Conservation (phyloP, 2,888 invertebrate genomes). For the Labia minor region DNA sequence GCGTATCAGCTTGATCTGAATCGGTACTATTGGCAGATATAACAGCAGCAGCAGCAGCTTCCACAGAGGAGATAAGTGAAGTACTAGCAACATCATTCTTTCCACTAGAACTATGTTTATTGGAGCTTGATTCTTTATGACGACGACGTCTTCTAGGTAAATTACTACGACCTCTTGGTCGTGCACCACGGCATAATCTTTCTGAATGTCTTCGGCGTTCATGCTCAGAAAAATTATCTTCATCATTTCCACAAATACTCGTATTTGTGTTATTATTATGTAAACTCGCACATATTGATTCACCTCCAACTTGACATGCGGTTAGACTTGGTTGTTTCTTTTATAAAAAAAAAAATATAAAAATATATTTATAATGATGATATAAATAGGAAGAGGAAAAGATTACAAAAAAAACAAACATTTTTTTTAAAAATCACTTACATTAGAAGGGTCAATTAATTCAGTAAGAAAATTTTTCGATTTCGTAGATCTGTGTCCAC, state of each 20-base stretch:
- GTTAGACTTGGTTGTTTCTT: neutral
- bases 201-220: slow-evolving; percentile 52
- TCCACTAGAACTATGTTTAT: neutral
- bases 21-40: neutral
- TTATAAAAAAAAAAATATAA: neutral
- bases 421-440: too few species aligned
- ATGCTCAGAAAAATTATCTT: slow-evolving; percentile 38
- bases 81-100: neutral
- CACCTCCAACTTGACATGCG: neutral
- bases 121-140: neutral
- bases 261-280: neutral
- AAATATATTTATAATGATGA: neutral
- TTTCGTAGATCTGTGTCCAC: slow-evolving; percentile 3
- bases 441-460: slow-evolving; percentile 29
- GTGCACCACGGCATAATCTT: slow-evolving; percentile 50
- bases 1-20: neutral
- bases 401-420: too few species aligned
- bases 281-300: neutral
- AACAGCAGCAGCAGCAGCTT: neutral
- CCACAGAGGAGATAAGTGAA: neutral
- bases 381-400: too few species aligned
- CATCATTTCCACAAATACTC: neutral
- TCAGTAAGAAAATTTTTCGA: slow-evolving; percentile 22
- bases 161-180: slow-evolving; percentile 43
- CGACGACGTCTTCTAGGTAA: slow-evolving; percentile 20